Evolutionary conservation across 2,113 vertebrate genomes (phyloP), one percentile per base, ranked within the genome.

Genomic region (Scartelaos histophorus): DNA sequence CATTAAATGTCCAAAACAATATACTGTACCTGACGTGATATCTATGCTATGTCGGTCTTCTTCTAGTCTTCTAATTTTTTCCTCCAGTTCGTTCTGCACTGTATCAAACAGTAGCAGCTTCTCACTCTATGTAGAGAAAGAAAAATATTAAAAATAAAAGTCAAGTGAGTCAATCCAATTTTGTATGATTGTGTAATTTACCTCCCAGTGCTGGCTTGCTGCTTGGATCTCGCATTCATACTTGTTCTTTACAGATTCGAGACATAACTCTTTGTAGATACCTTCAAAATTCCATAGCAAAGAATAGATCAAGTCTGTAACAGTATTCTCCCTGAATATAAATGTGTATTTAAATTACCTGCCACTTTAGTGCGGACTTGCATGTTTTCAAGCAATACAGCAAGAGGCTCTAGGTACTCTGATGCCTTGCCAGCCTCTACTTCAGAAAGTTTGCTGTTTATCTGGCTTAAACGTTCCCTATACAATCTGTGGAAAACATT

Each of bases 351-450:
- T 0, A 29, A 16, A 12, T 79, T 86, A 99, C 98, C 98, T 93
- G 98, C 98, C 76, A 99, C 97, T 92, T 99, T 99, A 82, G 96
- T 99, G 91, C 97, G 94, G 81, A 99, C 98, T 90, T 99, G 98
- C 97, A 99, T 99, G 90, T 99, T 99, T 91, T 99, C 97, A 92
- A 98, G 96, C 57, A 99, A 93, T 70, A 96, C 95, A 58, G 98
- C 97, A 83, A 99, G 89, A 34, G 98, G 98, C 85, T 99, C 98
- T 87, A 99, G 93, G 90, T 99, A 99, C 73, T 99, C 98, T 21
- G 95, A 93, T 79, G 98, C 98, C 86, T 97, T 96, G 79, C 97
- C 97, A 21, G 96, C 96, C 87, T 97, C 96, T 77, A 99, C 98
- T 81, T 99, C 98, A 78, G 96, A 85, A 38, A 99, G 92, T 82